Evolutionary conservation across 2,113 vertebrate genomes (phyloP).

Genomic region (Zosterops japonicus): DNA sequence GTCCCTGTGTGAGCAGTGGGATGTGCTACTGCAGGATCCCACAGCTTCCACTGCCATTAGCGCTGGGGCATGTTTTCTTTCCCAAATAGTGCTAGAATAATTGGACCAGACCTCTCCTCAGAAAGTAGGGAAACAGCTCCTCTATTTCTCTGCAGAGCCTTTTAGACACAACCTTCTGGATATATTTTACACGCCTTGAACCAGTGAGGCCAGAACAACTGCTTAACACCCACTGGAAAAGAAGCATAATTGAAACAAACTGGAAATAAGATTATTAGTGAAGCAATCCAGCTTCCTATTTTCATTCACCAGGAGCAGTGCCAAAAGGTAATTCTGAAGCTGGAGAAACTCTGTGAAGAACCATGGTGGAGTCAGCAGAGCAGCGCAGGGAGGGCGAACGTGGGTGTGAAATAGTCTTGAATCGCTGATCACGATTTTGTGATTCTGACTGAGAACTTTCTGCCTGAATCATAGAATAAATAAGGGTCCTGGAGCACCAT

Average conservation of each 20-base stretch:
- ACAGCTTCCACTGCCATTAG: not conserved
- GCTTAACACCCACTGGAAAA: constrained; percentile 20
- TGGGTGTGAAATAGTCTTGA: constrained; percentile 5
- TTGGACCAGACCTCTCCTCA: not conserved
- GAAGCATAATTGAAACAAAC: constrained; percentile 52
- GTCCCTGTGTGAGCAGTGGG: not conserved
- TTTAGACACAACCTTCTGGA: not conserved
- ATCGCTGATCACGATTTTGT: not conserved
- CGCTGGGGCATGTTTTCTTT: not conserved
- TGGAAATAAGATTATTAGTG: constrained; percentile 25
- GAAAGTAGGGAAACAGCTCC: not conserved
- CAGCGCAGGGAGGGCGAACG: not conserved
- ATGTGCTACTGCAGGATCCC: not conserved
- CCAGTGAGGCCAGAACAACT: not conserved
- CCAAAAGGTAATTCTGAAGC: constrained; percentile 27
- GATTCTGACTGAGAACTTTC: constrained; percentile 35
- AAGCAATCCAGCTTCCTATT: constrained; percentile 35
- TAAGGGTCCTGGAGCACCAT: constrained; percentile 4
- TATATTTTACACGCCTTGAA: not conserved
- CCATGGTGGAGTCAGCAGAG: not conserved
- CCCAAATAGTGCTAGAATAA: not conserved
- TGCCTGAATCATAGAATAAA: constrained; percentile 36
- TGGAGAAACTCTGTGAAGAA: not conserved
- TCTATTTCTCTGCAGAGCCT: not conserved
- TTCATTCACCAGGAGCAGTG: constrained; percentile 11